phyloP scores from a whole-genome alignment of 2,888 invertebrate genomes.

The Leptinotarsa tumamoca region DNA sequence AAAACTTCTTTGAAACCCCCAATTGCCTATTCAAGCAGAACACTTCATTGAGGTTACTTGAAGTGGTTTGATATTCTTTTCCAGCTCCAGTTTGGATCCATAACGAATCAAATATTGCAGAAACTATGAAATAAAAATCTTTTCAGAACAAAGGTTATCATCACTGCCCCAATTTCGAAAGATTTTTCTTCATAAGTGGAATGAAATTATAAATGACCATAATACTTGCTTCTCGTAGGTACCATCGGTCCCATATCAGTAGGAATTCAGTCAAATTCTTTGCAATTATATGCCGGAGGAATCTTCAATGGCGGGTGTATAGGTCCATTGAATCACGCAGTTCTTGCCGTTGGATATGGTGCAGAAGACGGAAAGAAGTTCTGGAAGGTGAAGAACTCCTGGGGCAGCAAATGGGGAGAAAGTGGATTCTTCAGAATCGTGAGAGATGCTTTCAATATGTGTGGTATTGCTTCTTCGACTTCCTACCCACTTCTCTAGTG shows the following conservation, averaged over 20 bases:
- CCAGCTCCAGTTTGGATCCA: too few relatives aligned
- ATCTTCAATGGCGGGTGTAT: neutral
- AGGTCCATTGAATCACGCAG: conserved; percentile 8
- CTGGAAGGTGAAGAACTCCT: conserved; percentile 90
- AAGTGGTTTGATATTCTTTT: too few relatives aligned
- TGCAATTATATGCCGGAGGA: conserved; percentile 17
- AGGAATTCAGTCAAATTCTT: conserved; percentile 1
- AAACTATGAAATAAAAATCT: too few relatives aligned
- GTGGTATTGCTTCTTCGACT: conserved; percentile 73
- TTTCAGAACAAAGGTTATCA: too few relatives aligned
- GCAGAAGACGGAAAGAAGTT: conserved; percentile 77
- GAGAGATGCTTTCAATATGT: conserved; percentile 82
- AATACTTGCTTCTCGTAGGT: neutral
- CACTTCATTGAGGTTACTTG: too few relatives aligned
- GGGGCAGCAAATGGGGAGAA: conserved; percentile 84
- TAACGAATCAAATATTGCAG: too few relatives aligned
- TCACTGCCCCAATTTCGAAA: too few relatives aligned
- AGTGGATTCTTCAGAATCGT: conserved; percentile 89
- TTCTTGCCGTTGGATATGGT: conserved; percentile 30
- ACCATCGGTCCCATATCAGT: conserved; percentile 27
- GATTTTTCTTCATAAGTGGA: too few relatives aligned
- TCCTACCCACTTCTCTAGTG: neutral
- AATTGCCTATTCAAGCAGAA: too few relatives aligned
- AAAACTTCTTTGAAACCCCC: too few relatives aligned
- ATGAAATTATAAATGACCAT: too few relatives aligned